Base-by-base conservation (phyloP, 2,888 invertebrate species). In the Acleris literana region DNA sequence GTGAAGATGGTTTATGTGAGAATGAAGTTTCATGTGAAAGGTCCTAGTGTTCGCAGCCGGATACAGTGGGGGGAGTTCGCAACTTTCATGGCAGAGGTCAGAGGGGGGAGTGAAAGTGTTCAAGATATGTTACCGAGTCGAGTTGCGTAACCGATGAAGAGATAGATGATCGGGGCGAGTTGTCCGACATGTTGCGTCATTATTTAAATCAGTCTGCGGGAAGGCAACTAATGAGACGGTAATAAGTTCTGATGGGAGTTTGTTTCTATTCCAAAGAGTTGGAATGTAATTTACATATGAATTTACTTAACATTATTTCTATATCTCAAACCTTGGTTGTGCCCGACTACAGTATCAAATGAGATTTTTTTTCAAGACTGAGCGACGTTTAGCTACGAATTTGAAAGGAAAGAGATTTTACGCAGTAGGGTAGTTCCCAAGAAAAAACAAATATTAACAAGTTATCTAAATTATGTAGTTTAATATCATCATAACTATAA, bases 21-120 rank as follows among this genome's bases (percentile, higher is more conserved):
- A 49, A 54, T 57, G 54, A 59, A 63, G 57, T 64, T 18, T 22
- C 33, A 57, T 64, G 64, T 62, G 69, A 67, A 67, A 69, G 64
- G 67, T 59, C 51, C 53, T 54, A 57, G 68, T 65, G 61, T 46
- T 57, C n/a, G 55, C 43, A 56, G 53, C 64, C 68, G 68, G 59
- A 65, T 65, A 55, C 39, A 13, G 59, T 53, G 39, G 43, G 25
- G 62, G 46, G 62, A 70, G 76, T 73, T 74, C 70, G 61, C 65
- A 69, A 74, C 70, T 72, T 72, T 64, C 70, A 68, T 72, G 70
- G 64, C 71, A 75, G 71, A 76, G 79, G 78, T 79, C 76, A 70
- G 53, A 68, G 63, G 69, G 70, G 61, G 63, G 33, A 71, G 73
- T 70, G 77, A 74, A 75, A 75, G 74, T 68, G 61, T 58, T 57